Evolutionary conservation across 1,140 invertebrate genomes (phyloP), one percentile per base, ranked within the genome.

Genomic region (Bombus affinis): DNA sequence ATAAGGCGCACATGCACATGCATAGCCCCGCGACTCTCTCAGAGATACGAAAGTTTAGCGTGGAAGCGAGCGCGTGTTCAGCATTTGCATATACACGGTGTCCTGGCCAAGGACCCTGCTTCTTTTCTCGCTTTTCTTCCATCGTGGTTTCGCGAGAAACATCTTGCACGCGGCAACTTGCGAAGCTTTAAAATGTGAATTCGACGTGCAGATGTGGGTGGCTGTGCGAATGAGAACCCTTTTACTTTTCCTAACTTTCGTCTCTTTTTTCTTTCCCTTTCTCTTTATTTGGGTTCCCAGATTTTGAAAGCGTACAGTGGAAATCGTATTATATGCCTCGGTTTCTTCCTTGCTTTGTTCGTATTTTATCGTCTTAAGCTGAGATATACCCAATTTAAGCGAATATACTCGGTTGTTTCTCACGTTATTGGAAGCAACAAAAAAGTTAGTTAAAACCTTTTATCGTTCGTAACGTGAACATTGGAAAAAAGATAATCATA

Each of bases 1-100:
- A 94, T 94, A 95, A 94, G 91, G 84, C 84, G 76, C 76, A 75
- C 81, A 83, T 53, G 74, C 88, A 74, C 73, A 70, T 47, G 47
- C 47, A 47, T 47, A 47, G 15, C 82, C 18, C 37, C 28, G 77
- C 35, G 32, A 73, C 59, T 15, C 59, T 22, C 18, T 9, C 5
- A 47, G 57, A 42, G 66, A 85, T 72, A 85, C 37, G 44, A 75
- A 86, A 83, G 74, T 78, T 85, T 80, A n/a, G 76, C 53, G 70
- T 81, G 39, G 83, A 80, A 81, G 74, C 35, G 22, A 71, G 59
- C 44, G 71, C 42, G 53, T 80, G 83, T 72, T 71, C 37, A 18
- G 22, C 47, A 79, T 85, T 85, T 85, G 76, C 83, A 85, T 85
- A 78, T 83, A 83, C 74, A 78, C 47, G 59, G 44, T 83, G 81